Evolutionary conservation across 1,140 invertebrate species (phyloP).

Genomic region (Campodea augens): DNA sequence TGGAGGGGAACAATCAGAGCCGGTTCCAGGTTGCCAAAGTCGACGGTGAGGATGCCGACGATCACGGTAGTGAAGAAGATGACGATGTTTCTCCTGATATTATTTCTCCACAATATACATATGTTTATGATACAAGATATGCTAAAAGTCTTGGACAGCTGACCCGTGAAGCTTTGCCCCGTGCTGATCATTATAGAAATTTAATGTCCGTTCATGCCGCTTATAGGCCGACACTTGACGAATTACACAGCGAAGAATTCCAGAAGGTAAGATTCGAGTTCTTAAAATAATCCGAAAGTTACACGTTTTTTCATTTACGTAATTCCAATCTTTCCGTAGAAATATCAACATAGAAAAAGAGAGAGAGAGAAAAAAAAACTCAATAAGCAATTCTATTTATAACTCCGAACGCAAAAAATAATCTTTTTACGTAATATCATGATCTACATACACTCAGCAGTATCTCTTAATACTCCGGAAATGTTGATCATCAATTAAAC

Average conservation of each 20-base stretch:
- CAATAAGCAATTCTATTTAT: no score
- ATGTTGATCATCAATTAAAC: no score
- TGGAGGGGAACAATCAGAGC: constrained; percentile 16
- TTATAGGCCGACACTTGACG: constrained; percentile 32
- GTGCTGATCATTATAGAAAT: constrained; percentile 36
- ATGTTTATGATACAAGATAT: constrained; percentile 27
- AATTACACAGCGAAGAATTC: constrained; percentile 29
- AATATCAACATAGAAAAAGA: no score
- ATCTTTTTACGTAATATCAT: no score
- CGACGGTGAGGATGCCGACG: constrained; percentile 11
- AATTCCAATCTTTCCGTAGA: no score
- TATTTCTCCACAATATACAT: constrained; percentile 14
- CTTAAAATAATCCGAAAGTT: not conserved
- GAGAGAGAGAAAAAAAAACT: no score
- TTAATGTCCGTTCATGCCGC: constrained; percentile 28
- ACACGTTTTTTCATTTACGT: no score
- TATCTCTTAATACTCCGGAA: no score
- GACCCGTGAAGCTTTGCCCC: constrained; percentile 33
- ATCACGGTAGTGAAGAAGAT: not conserved
- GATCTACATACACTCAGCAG: no score
- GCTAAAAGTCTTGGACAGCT: constrained; percentile 30
- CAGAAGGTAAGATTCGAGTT: constrained; percentile 18
- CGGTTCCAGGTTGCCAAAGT: constrained; percentile 26
- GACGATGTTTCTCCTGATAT: not conserved
- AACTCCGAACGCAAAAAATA: no score